A percentile compares a stretch with the other conserved stretches of the same genome.
Conservation (phyloP, 1,140 invertebrate species). For the Hormaphis cornu region DNA sequence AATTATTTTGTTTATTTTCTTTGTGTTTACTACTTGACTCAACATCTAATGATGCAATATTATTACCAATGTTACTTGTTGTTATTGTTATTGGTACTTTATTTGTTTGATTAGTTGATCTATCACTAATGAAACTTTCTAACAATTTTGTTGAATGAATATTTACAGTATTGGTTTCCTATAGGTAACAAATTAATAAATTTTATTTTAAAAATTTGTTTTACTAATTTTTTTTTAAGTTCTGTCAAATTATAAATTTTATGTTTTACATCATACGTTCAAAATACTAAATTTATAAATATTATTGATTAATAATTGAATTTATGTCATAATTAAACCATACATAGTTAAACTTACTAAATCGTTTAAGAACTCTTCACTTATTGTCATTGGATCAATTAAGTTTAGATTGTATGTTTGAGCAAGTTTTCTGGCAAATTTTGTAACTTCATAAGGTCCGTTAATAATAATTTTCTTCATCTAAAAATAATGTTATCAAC, state of each 20-base stretch:
- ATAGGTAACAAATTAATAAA: not conserved
- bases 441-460: not conserved
- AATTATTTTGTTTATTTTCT: not conserved
- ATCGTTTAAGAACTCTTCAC: conserved; percentile 6
- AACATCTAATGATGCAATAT: not conserved
- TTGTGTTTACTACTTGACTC: not conserved
- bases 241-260: too few species aligned
- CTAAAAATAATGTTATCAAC: conserved; percentile 15
- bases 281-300: too few species aligned
- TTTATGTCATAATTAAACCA: too few species aligned
- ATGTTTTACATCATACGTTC: too few species aligned
- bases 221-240: too few species aligned
- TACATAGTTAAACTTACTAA: not conserved
- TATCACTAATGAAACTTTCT: not conserved
- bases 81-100: not conserved
- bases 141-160: not conserved
- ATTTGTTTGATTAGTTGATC: not conserved
- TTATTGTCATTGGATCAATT: not conserved
- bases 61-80: too few species aligned
- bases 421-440: conserved; percentile 1
- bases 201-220: not conserved
- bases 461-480: conserved; percentile 14
- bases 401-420: conserved; percentile 9
- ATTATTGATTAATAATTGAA: too few species aligned
- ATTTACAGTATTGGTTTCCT: not conserved